Conservation (phyloP, 1,140 invertebrate genomes). For the Euglossa dilemma region DNA sequence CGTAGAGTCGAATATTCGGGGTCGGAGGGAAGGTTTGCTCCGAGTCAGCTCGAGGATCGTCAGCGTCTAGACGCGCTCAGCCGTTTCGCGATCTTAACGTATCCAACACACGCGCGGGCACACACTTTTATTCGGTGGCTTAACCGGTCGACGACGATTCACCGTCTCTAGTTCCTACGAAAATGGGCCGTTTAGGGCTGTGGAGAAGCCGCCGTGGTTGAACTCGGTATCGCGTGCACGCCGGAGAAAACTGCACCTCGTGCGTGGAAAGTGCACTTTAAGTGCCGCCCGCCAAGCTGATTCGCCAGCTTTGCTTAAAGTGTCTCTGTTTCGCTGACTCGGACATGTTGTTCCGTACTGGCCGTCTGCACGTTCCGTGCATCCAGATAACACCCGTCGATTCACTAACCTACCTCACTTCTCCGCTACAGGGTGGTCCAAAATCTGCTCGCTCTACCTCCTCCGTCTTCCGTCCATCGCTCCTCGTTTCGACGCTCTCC, state of each 20-base stretch:
- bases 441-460: slow-evolving; percentile 40
- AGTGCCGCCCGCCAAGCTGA: slow-evolving; percentile 51
- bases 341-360: slow-evolving; percentile 74
- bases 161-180: slow-evolving; percentile 21
- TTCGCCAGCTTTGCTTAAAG: slow-evolving; percentile 64
- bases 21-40: neutral
- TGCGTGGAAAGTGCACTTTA: slow-evolving; percentile 44
- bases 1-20: slow-evolving; percentile 6
- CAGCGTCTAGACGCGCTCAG: slow-evolving; percentile 18
- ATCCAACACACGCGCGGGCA: neutral
- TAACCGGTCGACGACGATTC: slow-evolving; percentile 23
- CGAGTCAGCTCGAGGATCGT: slow-evolving; percentile 11
- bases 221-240: slow-evolving; percentile 17
- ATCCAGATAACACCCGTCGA: slow-evolving; percentile 76
- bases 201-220: slow-evolving; percentile 18
- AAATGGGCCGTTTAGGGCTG: slow-evolving; percentile 44
- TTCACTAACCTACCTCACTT: slow-evolving; percentile 78
- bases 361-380: slow-evolving; percentile 72
- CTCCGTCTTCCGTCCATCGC: neutral
- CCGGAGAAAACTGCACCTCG: slow-evolving; percentile 22
- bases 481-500: no score
- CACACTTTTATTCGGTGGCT: slow-evolving; percentile 24
- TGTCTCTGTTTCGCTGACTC: slow-evolving; percentile 72
- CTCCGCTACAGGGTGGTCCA: slow-evolving; percentile 71
- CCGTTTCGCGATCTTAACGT: slow-evolving; percentile 28